Evolutionary conservation across 2,113 vertebrate species (phyloP), one percentile per base, ranked within the genome.

Genomic region (Embiotoca jacksoni): DNA sequence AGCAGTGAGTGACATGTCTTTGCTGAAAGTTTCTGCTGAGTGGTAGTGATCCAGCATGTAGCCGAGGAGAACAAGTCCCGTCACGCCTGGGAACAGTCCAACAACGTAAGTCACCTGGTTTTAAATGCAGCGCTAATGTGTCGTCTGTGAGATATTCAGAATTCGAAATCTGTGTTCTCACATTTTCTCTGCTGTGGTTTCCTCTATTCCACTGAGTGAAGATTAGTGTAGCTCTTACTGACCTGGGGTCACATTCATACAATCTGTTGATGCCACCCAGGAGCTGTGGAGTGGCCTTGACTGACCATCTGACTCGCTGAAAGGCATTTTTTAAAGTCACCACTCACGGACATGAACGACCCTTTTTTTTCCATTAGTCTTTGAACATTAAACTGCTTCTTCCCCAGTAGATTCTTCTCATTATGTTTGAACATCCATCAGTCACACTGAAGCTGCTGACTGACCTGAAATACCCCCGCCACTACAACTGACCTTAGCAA

Each of bases 21-120:
- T 54, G 80, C 80, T 69, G 62, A 73, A 66, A 13, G 30, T 88
- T 81, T 90, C 77, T 32, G 58, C 59, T 31, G 52, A 83, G 75
- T 57, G 76, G 73, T 72, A 68, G 80, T 54, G 54, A 90, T 84
- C 87, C 89, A 91, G 88, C 85, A 94, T 95, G 95, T 92, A 93
- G 88, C 85, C 83, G 91, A 90, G 81, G 81, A 87, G 81, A 92
- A 91, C 85, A 72, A 83, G 90, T 89, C 83, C 86, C 91, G 89
- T 91, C 90, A 88, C 86, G 52, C 75, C 82, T 89, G 88, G 91
- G 87, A 83, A 90, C 83, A 81, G 84, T 82, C 80, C 47, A 6
- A 88, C 85, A 86, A 86, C 3, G 94, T 94, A 87, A 92, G 91
- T 79, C 41, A 9, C 16, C 46, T 39, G 1, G 16, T 53, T 57